Evolutionary conservation across 2,888 invertebrate species (phyloP), one percentile per base, ranked within the genome.

Genomic region (Drosophila fungiperda): DNA sequence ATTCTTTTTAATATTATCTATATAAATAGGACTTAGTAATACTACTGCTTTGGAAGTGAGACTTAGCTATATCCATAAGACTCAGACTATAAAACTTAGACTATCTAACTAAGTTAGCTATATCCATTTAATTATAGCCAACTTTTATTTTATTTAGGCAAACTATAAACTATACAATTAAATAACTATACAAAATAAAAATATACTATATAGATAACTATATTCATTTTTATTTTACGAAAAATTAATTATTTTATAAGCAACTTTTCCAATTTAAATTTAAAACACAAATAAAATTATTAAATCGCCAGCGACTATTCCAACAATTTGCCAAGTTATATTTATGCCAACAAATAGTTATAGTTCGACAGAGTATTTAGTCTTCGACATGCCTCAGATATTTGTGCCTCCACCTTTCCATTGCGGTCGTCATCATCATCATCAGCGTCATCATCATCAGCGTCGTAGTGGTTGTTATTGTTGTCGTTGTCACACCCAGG

Each of bases 401-500:
- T 20, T 45, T 36, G 23, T 11, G 12, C n/a, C 38, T 35, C 23
- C 57, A 58, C 55, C 26, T 40, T 62, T 23, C 52, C 49, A 36
- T 60, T 52, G 50, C 54, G 35, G 48, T 52, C 61, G 53, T 35
- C 49, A 45, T 17, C 48, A 15, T 29, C 17, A 6, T 50, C 17
- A 15, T 45, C 20, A 42, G 17, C 49, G 7, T 40, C 57, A 29
- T 49, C 49, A 17, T 40, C 57, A 32, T 57, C 64, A 26, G 32
- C 45, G 45, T 73, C 58, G 49, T 55, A 7, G 48, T 48, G n/a
- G 55, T 65, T 69, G 73, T 40, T 35, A 38, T 72, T 53, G 55
- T 54, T 36, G 49, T 48, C 55, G 67, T 69, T 76, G 89, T 84
- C 79, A 73, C 86, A 74, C 70, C 73, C 75, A 75, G 85, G 87